Percentiles rank a stretch among this genome's conserved stretches.
Evolutionary conservation across 2,113 vertebrate species (phyloP).

Genomic region (Australoheros scitulus): DNA sequence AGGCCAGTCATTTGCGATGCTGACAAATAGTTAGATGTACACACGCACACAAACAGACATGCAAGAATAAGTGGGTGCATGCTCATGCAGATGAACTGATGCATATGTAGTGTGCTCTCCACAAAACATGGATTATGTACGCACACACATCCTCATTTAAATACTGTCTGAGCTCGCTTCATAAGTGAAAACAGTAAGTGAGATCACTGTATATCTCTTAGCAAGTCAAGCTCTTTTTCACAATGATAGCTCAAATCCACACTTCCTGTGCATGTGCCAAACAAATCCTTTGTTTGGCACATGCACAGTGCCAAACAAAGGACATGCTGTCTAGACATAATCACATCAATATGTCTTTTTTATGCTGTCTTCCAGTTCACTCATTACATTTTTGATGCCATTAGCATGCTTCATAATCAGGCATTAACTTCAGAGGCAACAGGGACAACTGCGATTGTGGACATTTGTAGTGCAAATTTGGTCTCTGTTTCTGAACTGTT

Average conservation of each 20-base stretch:
- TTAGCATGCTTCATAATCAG: background rate
- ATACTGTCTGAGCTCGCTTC: constrained; percentile 16
- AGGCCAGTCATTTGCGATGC: constrained; percentile 27
- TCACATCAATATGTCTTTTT: background rate
- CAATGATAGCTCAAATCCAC: background rate
- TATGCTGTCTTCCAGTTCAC: no score
- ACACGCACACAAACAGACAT: background rate
- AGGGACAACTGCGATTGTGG: background rate
- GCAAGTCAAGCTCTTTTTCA: background rate
- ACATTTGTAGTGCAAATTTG: background rate
- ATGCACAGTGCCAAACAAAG: background rate
- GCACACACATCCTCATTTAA: constrained; percentile 2
- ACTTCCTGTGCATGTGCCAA: no score
- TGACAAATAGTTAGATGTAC: constrained; percentile 33
- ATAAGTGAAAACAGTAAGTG: constrained; percentile 3
- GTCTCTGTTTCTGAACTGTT: background rate
- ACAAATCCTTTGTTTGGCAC: no score
- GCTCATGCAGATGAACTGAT: background rate
- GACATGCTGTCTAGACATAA: background rate
- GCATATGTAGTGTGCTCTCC: background rate
- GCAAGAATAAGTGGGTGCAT: background rate
- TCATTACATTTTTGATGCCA: background rate
- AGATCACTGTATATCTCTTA: background rate
- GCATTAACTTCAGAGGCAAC: background rate
- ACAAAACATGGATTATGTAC: background rate